Percentiles rank a stretch among this genome's conserved stretches.
Evolutionary conservation across 2,888 invertebrate genomes (phyloP).

Genomic region (Sepioteuthis lessoniana): DNA sequence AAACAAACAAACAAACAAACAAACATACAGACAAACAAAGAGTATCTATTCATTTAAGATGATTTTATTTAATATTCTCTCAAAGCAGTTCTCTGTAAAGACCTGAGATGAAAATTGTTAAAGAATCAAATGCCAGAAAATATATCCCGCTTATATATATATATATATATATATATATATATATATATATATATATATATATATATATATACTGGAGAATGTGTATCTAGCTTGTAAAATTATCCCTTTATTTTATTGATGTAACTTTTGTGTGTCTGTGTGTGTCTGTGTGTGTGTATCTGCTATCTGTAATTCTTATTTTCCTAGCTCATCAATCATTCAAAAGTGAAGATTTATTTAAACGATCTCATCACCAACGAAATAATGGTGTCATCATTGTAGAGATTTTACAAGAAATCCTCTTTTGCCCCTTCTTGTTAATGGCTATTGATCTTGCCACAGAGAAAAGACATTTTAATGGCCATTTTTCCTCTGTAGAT

Average conservation of each 20-base stretch:
- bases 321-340: not conserved
- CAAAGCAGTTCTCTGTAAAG: no score
- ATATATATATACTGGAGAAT: not conserved
- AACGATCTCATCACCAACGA: not conserved
- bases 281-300: not conserved
- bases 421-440: not conserved
- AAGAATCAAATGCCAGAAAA: no score
- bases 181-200: no score
- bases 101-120: no score
- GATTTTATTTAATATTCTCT: no score
- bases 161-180: no score
- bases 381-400: not conserved
- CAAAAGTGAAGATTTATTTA: not conserved
- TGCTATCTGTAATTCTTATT: not conserved
- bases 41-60: no score
- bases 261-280: not conserved
- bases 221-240: not conserved
- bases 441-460: not conserved
- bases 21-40: no score
- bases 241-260: not conserved
- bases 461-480: constrained; percentile 6
- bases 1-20: no score
- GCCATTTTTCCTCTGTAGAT: not conserved
- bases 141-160: no score
- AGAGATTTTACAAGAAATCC: not conserved